Evolutionary conservation across 2,888 invertebrate genomes (phyloP).

Genomic region (Ectobius pallidus): DNA sequence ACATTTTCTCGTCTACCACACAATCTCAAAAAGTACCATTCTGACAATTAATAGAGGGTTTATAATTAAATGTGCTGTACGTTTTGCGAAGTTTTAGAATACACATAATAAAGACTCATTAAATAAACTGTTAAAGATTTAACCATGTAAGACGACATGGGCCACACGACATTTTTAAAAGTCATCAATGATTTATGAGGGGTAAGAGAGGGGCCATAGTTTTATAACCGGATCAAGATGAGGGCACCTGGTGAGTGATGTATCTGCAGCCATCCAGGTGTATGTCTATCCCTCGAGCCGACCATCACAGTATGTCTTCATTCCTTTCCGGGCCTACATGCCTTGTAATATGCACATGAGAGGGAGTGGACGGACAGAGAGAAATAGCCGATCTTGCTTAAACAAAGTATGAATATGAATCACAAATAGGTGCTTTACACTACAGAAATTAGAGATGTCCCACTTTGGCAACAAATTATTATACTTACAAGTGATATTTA

Average conservation of each 20-base stretch:
- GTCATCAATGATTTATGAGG: not conserved
- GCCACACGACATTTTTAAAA: not conserved
- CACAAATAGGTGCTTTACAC: not conserved
- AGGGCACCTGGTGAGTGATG: conserved; percentile 1
- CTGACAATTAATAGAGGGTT: too few relatives aligned
- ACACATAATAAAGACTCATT: not conserved
- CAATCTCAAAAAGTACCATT: too few relatives aligned
- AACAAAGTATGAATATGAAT: not conserved
- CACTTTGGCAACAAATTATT: not conserved
- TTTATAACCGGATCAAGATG: not conserved
- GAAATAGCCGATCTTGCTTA: not conserved
- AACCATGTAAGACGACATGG: not conserved
- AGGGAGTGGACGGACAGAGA: not conserved
- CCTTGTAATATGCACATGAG: not conserved
- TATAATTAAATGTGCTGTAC: too few relatives aligned
- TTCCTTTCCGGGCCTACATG: not conserved
- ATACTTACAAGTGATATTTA: not conserved
- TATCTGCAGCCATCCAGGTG: not conserved
- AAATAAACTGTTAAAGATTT: not conserved
- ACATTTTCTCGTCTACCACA: too few relatives aligned
- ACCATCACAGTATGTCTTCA: not conserved
- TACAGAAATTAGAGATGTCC: not conserved
- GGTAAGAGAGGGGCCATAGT: not conserved
- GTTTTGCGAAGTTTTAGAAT: not conserved
- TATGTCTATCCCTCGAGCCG: not conserved